A percentile compares a stretch with the other conserved stretches of the same genome.
phyloP scores from a whole-genome alignment of 2,113 vertebrate genomes.

The Sturnus vulgaris region DNA sequence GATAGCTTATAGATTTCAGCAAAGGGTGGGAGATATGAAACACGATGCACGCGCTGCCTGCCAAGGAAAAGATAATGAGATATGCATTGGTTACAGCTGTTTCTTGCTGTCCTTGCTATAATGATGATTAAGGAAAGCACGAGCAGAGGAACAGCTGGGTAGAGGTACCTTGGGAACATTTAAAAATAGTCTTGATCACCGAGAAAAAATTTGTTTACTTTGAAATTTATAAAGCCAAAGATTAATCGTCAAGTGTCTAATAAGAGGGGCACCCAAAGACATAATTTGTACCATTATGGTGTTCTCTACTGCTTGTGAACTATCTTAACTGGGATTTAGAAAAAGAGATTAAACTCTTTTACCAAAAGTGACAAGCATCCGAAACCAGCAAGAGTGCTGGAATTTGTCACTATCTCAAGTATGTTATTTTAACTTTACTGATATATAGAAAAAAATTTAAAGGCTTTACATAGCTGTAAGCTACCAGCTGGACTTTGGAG shows the following conservation, averaged over 20 bases:
- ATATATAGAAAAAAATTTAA: not conserved
- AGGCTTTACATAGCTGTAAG: not conserved
- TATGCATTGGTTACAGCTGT: constrained; percentile 56
- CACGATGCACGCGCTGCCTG: not conserved
- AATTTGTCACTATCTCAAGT: not conserved
- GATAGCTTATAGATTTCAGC: constrained; percentile 43
- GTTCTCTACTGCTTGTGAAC: not conserved
- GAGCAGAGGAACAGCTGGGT: constrained; percentile 33
- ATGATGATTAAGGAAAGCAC: constrained; percentile 49
- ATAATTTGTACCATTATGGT: not conserved
- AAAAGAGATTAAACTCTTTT: not conserved
- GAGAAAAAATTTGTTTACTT: constrained; percentile 43
- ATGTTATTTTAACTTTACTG: not conserved
- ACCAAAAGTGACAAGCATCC: not conserved
- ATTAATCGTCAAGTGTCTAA: not conserved
- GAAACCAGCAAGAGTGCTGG: not conserved
- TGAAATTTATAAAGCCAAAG: constrained; percentile 2
- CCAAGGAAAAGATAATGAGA: constrained; percentile 60
- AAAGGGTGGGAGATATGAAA: constrained; percentile 50
- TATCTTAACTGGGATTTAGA: not conserved
- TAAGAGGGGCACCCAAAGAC: not conserved
- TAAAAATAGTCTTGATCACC: constrained; percentile 1
- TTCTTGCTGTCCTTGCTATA: constrained; percentile 37
- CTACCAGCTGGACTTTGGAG: not conserved
- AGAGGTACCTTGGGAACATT: constrained; percentile 48